Conservation (phyloP, 2,888 invertebrate genomes). For the Callimorpha dominula region DNA sequence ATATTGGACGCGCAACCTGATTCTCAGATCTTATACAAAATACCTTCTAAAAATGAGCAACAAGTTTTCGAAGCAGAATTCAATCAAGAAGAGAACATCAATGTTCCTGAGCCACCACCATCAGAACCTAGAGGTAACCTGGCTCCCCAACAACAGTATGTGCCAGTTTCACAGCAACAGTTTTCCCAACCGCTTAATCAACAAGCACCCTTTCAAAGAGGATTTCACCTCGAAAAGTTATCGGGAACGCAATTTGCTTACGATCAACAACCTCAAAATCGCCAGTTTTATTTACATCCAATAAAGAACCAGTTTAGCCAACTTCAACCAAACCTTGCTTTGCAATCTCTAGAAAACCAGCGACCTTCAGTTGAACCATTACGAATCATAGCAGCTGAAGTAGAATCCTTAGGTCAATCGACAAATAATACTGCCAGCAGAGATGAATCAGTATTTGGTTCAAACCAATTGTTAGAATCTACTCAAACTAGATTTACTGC, state of each 20-base stretch:
- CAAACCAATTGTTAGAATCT: conserved; percentile 6
- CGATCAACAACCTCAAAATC: background rate
- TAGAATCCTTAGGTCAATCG: conserved; percentile 11
- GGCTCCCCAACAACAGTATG: conserved; percentile 5
- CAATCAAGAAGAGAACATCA: background rate
- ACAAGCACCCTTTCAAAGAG: background rate
- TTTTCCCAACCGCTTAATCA: background rate
- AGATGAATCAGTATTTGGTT: background rate
- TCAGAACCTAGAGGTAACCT: background rate
- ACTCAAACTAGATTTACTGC: conserved; percentile 14
- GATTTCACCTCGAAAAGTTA: background rate
- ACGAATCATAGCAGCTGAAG: background rate
- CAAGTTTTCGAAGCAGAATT: background rate
- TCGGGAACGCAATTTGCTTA: background rate
- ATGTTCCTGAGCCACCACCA: conserved; percentile 9
- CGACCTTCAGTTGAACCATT: background rate
- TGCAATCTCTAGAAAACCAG: background rate
- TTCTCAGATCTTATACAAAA: background rate
- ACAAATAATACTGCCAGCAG: background rate
- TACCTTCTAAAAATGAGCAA: background rate
- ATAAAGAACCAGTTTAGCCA: background rate
- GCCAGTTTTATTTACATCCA: conserved; percentile 11
- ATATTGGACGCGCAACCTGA: background rate
- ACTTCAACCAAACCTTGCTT: conserved; percentile 1
- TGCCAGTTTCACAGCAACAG: background rate